A percentile compares a stretch with the other conserved stretches of the same genome.
Conservation (phyloP, 2,888 invertebrate genomes). For the Clepsis dumicolana region DNA sequence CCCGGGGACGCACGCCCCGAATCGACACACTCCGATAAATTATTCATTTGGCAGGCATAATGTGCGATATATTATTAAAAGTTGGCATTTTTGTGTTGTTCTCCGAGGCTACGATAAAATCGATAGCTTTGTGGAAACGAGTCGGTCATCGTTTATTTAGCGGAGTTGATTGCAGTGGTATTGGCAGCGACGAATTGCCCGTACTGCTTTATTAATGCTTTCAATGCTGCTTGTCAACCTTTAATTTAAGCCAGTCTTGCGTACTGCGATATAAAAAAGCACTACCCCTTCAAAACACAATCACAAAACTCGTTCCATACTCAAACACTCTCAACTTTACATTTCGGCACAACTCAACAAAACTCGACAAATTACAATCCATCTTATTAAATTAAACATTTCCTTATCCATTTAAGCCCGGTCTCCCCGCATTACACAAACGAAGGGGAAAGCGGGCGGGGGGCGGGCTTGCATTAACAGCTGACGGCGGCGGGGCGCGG, state of each 20-base stretch:
- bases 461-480: conserved; percentile 79
- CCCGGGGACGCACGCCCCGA: conserved; percentile 78
- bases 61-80: conserved; percentile 86
- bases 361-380: conserved; percentile 39
- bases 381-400: conserved; percentile 44
- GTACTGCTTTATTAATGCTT: conserved; percentile 14
- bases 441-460: conserved; percentile 84
- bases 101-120: conserved; percentile 66
- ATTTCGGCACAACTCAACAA: conserved; percentile 33
- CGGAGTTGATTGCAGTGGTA: conserved; percentile 40
- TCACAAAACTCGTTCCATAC: conserved; percentile 24
- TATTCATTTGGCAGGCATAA: conserved; percentile 85
- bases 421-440: conserved; percentile 84
- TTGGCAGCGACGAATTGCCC: conserved; percentile 13
- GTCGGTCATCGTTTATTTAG: conserved; percentile 55
- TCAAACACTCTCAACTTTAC: conserved; percentile 33
- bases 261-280: background rate
- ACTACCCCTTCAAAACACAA: background rate
- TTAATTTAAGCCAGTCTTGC: background rate
- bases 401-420: conserved; percentile 66
- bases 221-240: background rate
- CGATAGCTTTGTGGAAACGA: conserved; percentile 58
- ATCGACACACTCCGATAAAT: conserved; percentile 83
- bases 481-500: conserved; percentile 73
- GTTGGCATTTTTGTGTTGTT: conserved; percentile 81